These are phyloP conservation scores for Papilio xuthus DNA, from an alignment of 1,140 invertebrate genomes.

Conservation along the genomic window DNA sequence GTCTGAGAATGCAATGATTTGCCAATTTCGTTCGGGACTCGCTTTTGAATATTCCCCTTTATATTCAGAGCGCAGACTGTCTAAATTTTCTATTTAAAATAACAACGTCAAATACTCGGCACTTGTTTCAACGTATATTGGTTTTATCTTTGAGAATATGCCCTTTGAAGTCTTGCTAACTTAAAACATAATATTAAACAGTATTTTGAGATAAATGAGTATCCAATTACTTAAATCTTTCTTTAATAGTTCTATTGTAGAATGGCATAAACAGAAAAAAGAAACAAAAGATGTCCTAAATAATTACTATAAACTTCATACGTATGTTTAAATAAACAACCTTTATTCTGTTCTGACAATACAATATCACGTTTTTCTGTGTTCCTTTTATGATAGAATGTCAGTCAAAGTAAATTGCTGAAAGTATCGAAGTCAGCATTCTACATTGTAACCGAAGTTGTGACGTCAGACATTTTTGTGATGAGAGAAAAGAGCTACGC, in stretches of 20 bases:
- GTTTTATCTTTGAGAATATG: neutral
- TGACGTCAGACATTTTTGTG: constrained; percentile 22
- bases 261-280: too few relatives aligned
- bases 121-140: constrained; percentile 19
- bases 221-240: too few relatives aligned
- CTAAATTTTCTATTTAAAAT: constrained; percentile 45
- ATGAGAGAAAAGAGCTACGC: constrained; percentile 1
- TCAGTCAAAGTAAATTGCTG: neutral
- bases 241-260: too few relatives aligned
- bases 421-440: neutral
- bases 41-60: constrained; percentile 50
- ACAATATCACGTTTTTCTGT: neutral
- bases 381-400: neutral
- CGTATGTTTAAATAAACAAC: neutral
- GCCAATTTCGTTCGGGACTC: constrained; percentile 49
- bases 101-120: constrained; percentile 36
- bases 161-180: neutral
- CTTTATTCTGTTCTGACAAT: neutral
- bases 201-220: neutral
- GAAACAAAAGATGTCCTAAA: too few relatives aligned
- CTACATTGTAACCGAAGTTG: constrained; percentile 6
- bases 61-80: constrained; percentile 46
- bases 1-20: constrained; percentile 54
- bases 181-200: neutral
- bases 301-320: neutral